Evolutionary conservation across 2,888 invertebrate species (phyloP).

Genomic region (Rhodophaea formosa): DNA sequence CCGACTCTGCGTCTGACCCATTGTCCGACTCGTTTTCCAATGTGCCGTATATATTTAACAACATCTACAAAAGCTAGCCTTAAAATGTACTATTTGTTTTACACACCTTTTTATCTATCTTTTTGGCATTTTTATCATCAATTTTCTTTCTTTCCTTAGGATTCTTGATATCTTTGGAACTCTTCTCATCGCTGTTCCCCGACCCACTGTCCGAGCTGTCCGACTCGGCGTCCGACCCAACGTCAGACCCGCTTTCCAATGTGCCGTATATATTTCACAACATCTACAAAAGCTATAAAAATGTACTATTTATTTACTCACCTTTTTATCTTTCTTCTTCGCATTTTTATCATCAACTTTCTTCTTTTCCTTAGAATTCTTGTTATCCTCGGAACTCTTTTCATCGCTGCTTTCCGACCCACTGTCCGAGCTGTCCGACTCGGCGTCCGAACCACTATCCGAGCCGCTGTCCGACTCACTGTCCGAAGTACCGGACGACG

Average conservation of each 20-base stretch:
- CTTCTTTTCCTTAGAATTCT: neutral
- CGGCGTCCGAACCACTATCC: constrained; percentile 46
- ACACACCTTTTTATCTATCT: constrained; percentile 6
- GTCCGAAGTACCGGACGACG: constrained; percentile 56
- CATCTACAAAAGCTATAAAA: no score
- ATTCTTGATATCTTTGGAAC: neutral
- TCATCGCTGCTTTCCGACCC: constrained; percentile 12
- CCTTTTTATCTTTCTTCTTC: constrained; percentile 8
- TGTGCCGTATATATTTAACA: no score
- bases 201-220: constrained; percentile 24
- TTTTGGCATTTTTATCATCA: neutral
- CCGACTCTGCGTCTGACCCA: constrained; percentile 39
- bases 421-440: constrained; percentile 24
- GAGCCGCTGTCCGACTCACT: constrained; percentile 52
- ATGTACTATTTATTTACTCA: neutral
- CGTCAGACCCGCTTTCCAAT: constrained; percentile 53
- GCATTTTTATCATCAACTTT: neutral
- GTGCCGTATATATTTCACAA: no score
- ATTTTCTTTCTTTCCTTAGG: neutral
- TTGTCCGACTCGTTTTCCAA: constrained; percentile 57
- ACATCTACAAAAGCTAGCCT: no score
- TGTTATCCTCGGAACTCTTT: neutral
- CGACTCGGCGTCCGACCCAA: constrained; percentile 41
- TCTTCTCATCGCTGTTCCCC: neutral
- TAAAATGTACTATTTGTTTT: neutral